Evolutionary conservation across 1,140 invertebrate genomes (phyloP).

Genomic region (Trachymyrmex septentrionalis): DNA sequence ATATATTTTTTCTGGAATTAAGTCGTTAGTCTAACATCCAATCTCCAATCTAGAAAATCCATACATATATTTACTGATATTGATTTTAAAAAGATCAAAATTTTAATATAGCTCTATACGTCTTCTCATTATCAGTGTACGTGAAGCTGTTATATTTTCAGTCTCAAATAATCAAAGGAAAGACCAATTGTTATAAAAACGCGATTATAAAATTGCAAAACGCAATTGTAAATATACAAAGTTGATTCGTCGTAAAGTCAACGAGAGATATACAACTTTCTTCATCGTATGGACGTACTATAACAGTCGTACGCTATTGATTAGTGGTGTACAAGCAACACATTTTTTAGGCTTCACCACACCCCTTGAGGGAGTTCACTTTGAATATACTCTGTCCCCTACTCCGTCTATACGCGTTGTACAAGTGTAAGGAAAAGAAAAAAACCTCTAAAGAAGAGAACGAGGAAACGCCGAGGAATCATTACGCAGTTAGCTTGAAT

Average conservation of each 20-base stretch:
- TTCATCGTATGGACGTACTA: constrained; percentile 60
- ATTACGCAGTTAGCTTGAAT: constrained; percentile 68
- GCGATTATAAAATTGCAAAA: constrained; percentile 1
- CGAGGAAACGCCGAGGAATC: constrained; percentile 74
- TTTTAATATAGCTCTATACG: background rate
- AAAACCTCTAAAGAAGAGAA: constrained; percentile 72
- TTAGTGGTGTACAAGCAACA: constrained; percentile 83
- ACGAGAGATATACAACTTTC: constrained; percentile 55
- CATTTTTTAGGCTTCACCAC: constrained; percentile 85
- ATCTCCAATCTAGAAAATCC: too few relatives aligned
- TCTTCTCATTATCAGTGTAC: background rate
- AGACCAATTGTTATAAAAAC: background rate
- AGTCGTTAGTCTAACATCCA: too few relatives aligned
- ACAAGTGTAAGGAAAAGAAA: constrained; percentile 79
- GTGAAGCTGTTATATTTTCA: background rate
- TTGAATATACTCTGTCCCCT: constrained; percentile 81
- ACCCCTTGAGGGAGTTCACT: constrained; percentile 82
- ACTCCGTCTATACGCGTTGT: constrained; percentile 73
- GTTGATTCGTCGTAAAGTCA: background rate
- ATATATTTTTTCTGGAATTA: too few relatives aligned
- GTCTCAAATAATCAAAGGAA: background rate
- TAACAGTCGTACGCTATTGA: constrained; percentile 78
- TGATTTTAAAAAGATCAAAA: background rate
- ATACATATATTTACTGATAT: too few relatives aligned
- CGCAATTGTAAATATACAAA: background rate